phyloP scores from a whole-genome alignment of 1,140 invertebrate species.

The Scaptomyza montana region DNA sequence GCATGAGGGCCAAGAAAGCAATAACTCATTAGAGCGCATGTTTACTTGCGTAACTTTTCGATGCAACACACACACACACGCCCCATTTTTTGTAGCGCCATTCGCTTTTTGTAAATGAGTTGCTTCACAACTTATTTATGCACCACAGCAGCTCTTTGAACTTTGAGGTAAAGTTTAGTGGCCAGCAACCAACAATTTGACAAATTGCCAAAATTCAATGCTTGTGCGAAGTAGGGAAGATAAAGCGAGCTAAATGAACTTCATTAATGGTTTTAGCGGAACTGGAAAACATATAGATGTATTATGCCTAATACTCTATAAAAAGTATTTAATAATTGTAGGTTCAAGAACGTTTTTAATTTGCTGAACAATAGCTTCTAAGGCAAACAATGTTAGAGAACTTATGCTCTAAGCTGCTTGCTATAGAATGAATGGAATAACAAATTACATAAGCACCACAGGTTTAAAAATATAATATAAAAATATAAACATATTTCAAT shows the following conservation, averaged over 20 bases:
- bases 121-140: slow-evolving; percentile 69
- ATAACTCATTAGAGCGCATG: slow-evolving; percentile 81
- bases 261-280: no score
- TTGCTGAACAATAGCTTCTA: slow-evolving; percentile 14
- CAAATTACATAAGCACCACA: no score
- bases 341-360: no score
- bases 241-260: not conserved
- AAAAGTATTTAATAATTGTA: no score
- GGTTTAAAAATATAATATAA: slow-evolving; percentile 5
- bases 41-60: slow-evolving; percentile 70
- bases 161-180: slow-evolving; percentile 71
- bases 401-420: slow-evolving; percentile 32
- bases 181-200: slow-evolving; percentile 75
- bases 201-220: slow-evolving; percentile 81
- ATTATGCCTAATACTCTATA: no score
- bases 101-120: slow-evolving; percentile 52
- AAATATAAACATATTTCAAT: slow-evolving; percentile 48
- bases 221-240: not conserved
- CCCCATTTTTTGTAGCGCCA: slow-evolving; percentile 8
- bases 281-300: no score
- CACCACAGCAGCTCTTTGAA: slow-evolving; percentile 72
- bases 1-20: slow-evolving; percentile 43
- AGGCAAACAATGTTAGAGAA: slow-evolving; percentile 1
- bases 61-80: slow-evolving; percentile 19
- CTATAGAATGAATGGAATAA: slow-evolving; percentile 11